Conservation (phyloP, 2,797 vertebrate species). For the Gadopsis marmoratus region DNA sequence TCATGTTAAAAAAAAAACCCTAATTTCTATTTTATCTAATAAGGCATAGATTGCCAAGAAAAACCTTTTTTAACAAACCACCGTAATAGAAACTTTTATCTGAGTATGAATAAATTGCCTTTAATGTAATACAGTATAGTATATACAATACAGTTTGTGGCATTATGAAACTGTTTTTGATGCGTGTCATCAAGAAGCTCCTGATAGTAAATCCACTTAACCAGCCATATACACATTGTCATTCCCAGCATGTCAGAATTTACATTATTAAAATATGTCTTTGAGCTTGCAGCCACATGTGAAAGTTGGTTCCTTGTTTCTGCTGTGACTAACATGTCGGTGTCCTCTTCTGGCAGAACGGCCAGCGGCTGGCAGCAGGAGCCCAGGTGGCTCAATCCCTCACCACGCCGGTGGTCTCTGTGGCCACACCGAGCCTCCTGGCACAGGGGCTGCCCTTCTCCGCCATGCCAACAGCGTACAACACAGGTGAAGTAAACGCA, state of each 20-base stretch:
- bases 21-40: neutral
- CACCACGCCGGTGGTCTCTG: constrained; percentile 96
- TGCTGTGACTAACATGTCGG: constrained; percentile 33
- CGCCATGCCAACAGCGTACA: constrained; percentile 96
- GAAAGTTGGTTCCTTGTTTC: neutral
- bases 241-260: constrained; percentile 73
- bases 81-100: neutral
- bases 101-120: constrained; percentile 63
- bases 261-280: constrained; percentile 8
- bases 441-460: constrained; percentile 92
- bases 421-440: constrained; percentile 96
- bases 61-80: neutral
- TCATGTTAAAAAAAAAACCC: neutral
- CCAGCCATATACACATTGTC: constrained; percentile 62
- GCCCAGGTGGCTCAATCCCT: constrained; percentile 93
- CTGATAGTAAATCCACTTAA: constrained; percentile 64
- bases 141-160: no score
- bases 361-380: constrained; percentile 91
- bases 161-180: constrained; percentile 58
- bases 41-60: neutral
- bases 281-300: constrained; percentile 4
- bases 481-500: constrained; percentile 89
- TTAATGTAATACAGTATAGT: constrained; percentile 79
- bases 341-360: constrained; percentile 85
- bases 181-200: constrained; percentile 63